Base-by-base conservation (phyloP, 2,888 invertebrate genomes). In the Microdon myrmicae region DNA sequence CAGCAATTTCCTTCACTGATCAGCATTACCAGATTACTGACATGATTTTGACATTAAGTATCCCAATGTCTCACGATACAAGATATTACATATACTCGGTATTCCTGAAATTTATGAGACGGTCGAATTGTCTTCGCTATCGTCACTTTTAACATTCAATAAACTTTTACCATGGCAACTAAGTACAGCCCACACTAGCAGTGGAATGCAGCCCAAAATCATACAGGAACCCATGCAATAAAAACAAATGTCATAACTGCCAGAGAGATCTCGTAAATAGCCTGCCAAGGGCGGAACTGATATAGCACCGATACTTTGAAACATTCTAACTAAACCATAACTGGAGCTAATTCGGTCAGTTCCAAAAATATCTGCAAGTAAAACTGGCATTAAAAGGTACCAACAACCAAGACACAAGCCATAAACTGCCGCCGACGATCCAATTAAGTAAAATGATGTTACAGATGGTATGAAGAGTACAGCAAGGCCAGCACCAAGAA, bases 181-280 rank as follows among this genome's bases (percentile, higher is more conserved):
- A 12, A 79, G 69, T 17, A 78, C 69, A 48, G 73, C 72, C 77
- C 79, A 79, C 3, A 83, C 82, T 17, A 89, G 77, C 29, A 88
- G 81, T 2, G 89, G 88, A 39, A 87, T 79, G 48, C 87, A 84
- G 54, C 89, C 89, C 20, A 88, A 78, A 0, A 88, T 84, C 89
- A 89, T 89, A 70, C 87, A 88, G 1, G 88, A 86, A 1, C 89
- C 89, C 89, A 89, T 89, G 67, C 88, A 88, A 74, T 88, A 85
- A 79, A 89, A 89, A 71, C 88, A 87, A 74, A 86, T 85, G 2
- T 85, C 84, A 74, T 89, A 89, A 38, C 87, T 87, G 9, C 88
- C 89, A 0, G 88, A 88, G 2, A 87, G 82, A 73, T 89, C 89
- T 1, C 87, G 82, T 6, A 89, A 72, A 10, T 85, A 81, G 14